phyloP scores from a whole-genome alignment of 2,888 invertebrate species.

The Linyphia triangularis region DNA sequence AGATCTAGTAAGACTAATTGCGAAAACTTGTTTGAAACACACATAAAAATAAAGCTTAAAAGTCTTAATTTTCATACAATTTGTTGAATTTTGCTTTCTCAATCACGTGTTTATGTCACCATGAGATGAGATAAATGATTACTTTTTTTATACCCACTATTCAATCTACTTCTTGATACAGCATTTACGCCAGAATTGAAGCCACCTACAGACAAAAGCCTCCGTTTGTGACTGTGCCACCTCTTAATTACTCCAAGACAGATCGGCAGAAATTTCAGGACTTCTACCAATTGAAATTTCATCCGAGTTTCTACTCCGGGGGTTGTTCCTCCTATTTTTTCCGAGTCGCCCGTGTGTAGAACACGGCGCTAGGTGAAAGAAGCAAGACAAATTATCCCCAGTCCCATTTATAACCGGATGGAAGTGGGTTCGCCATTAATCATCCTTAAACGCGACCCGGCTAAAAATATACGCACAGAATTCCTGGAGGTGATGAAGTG shows the following conservation, averaged over 20 bases:
- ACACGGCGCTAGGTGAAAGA: conserved; percentile 25
- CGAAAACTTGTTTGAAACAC: too few species aligned
- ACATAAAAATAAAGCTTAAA: too few species aligned
- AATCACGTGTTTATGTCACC: too few species aligned
- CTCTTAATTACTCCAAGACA: conserved; percentile 69
- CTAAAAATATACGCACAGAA: conserved; percentile 64
- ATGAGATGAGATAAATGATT: too few species aligned
- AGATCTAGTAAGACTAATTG: too few species aligned
- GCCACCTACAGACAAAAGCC: background rate
- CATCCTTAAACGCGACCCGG: conserved; percentile 71
- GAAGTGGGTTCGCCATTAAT: conserved; percentile 66
- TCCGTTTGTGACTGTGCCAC: conserved; percentile 24
- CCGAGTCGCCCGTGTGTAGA: background rate
- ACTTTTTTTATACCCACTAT: too few species aligned
- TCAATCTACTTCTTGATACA: too few species aligned
- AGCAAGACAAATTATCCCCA: conserved; percentile 70
- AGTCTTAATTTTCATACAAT: too few species aligned
- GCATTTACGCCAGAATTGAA: too few species aligned
- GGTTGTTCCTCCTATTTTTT: conserved; percentile 35
- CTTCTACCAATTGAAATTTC: conserved; percentile 50
- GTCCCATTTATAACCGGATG: conserved; percentile 68
- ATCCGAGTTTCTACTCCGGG: conserved; percentile 63
- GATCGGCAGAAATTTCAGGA: conserved; percentile 48
- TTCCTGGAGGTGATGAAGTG: conserved; percentile 74
- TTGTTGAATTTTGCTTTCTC: too few species aligned